phyloP scores from a whole-genome alignment of 1,140 invertebrate genomes.

The Cataglyphis hispanica region DNA sequence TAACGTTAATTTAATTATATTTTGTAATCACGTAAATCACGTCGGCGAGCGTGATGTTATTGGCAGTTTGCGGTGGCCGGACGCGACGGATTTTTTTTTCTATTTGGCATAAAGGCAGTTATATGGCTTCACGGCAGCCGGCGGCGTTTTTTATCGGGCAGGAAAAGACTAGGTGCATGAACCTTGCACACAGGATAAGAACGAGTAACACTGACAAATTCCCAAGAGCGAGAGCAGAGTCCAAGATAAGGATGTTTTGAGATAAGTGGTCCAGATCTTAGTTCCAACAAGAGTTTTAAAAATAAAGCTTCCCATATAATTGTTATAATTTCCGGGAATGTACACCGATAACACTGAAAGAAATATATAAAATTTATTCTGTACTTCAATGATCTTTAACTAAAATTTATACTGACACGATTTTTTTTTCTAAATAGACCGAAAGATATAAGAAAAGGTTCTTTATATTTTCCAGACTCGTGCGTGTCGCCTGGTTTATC shows the following conservation, averaged over 20 bases:
- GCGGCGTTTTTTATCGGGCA: conserved; percentile 50
- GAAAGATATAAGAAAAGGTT: background rate
- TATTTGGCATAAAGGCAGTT: conserved; percentile 71
- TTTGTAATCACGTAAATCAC: conserved; percentile 18
- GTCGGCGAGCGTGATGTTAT: conserved; percentile 23
- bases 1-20: conserved; percentile 66
- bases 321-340: background rate
- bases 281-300: background rate
- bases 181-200: background rate
- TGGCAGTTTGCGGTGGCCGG: conserved; percentile 61
- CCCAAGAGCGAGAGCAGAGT: background rate
- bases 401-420: background rate
- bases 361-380: background rate
- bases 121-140: conserved; percentile 42
- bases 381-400: background rate
- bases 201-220: conserved; percentile 16
- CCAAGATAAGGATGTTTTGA: conserved; percentile 7
- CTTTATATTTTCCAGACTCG: background rate
- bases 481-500: background rate
- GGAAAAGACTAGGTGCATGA: conserved; percentile 28
- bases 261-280: background rate
- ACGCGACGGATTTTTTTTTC: conserved; percentile 38
- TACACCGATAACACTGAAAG: background rate
- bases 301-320: background rate
- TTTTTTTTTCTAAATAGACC: background rate